Conservation (phyloP, 2,113 vertebrate genomes). For the Corythornis madagascariensis region DNA sequence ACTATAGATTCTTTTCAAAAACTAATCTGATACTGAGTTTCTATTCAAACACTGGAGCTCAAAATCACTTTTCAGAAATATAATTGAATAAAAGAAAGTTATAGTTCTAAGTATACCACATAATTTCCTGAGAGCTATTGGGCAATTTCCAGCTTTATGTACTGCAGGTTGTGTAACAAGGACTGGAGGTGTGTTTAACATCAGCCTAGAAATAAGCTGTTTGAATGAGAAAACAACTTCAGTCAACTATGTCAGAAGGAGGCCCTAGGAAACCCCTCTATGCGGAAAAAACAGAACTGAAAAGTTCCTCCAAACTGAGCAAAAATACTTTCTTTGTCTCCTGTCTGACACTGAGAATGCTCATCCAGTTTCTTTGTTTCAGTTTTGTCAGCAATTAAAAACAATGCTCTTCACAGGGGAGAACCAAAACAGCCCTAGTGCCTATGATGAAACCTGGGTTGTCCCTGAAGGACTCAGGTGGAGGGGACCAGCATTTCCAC, state of each 20-base stretch:
- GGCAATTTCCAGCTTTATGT: neutral
- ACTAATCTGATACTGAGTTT: neutral
- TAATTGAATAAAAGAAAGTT: constrained; percentile 9
- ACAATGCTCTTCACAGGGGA: neutral
- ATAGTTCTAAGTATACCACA: neutral
- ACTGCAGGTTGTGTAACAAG: neutral
- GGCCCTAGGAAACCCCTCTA: neutral
- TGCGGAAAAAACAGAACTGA: neutral
- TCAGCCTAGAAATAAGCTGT: neutral
- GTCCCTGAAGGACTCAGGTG: neutral
- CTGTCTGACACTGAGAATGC: neutral
- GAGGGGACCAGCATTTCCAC: fast-evolving
- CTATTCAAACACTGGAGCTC: neutral
- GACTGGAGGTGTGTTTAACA: neutral
- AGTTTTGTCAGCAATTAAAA: neutral
- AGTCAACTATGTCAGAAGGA: neutral
- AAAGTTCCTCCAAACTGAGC: neutral
- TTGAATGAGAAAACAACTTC: neutral
- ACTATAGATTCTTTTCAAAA: neutral
- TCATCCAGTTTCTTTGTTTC: neutral
- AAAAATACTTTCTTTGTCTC: neutral
- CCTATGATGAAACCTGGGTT: too few species aligned
- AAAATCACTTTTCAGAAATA: constrained; percentile 30
- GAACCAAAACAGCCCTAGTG: neutral
- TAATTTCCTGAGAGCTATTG: constrained; percentile 8